phyloP scores from a whole-genome alignment of 2,888 invertebrate species.

The Epirrhoe alternata region DNA sequence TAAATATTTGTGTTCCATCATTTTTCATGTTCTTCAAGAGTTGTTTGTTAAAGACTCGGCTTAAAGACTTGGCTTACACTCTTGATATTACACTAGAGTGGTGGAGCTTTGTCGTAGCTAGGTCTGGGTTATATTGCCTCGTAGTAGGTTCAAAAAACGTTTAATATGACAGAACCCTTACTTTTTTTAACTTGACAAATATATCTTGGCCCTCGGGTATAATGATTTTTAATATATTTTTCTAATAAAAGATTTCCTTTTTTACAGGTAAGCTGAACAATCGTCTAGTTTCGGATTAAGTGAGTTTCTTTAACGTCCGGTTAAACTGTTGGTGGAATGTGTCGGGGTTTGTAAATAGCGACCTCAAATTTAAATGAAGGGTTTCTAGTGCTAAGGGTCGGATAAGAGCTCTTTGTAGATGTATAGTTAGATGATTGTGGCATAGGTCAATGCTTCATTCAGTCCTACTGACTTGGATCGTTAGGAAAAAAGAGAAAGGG shows the following conservation, averaged over 20 bases:
- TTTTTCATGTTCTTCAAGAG: not conserved
- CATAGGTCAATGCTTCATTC: not conserved
- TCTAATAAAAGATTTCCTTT: conserved; percentile 2
- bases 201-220: too few species aligned
- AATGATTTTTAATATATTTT: not conserved
- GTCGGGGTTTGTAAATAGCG: conserved; percentile 36
- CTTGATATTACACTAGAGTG: too few species aligned
- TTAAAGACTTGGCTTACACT: too few species aligned
- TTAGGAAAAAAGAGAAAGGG: too few species aligned
- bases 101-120: too few species aligned
- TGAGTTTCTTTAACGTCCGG: not conserved
- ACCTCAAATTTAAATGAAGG: conserved; percentile 42
- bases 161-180: too few species aligned
- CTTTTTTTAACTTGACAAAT: too few species aligned
- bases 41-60: not conserved
- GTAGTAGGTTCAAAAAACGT: too few species aligned
- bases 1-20: conserved; percentile 16
- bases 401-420: conserved; percentile 1
- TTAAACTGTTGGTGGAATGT: not conserved
- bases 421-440: conserved; percentile 4
- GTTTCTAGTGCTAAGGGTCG: conserved; percentile 14
- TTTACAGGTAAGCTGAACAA: conserved; percentile 20
- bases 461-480: too few species aligned
- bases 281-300: not conserved
- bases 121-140: too few species aligned